These are phyloP conservation scores for Aptenodytes forsteri DNA, from an alignment of 2,113 vertebrate species.

Conservation along the genomic window DNA sequence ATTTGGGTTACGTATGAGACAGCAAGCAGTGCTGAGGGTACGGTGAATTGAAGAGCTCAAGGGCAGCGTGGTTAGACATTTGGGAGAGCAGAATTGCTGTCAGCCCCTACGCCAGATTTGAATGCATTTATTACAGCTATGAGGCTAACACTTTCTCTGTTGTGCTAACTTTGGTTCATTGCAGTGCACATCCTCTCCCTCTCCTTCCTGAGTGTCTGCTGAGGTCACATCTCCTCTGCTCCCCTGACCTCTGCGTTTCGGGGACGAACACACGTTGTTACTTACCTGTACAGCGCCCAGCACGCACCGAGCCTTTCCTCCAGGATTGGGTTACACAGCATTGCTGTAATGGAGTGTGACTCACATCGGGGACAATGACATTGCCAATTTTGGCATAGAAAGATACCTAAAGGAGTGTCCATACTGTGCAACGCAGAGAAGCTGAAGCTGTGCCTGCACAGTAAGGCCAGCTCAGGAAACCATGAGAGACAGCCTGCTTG, in stretches of 20 bases:
- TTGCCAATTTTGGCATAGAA: neutral
- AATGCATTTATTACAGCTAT: neutral
- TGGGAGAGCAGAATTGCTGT: neutral
- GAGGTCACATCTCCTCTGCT: neutral
- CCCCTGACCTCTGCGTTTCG: rapidly evolving
- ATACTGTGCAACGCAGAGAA: neutral
- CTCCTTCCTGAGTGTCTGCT: neutral
- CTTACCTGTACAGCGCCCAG: rapidly evolving
- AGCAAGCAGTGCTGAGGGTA: neutral
- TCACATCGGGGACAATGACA: neutral
- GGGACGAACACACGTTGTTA: rapidly evolving
- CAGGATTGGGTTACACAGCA: neutral
- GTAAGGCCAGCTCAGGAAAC: neutral
- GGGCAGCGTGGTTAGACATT: neutral
- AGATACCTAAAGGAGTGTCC: neutral
- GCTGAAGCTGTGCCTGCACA: neutral
- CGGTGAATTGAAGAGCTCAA: neutral
- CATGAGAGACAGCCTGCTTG: neutral
- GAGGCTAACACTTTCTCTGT: neutral
- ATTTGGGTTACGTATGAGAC: neutral
- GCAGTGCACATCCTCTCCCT: neutral
- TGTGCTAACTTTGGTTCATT: neutral
- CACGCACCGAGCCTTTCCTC: rapidly evolving
- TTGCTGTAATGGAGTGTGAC: neutral
- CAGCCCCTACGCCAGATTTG: neutral